Evolutionary conservation across 2,888 invertebrate species (phyloP).

Genomic region (Polydrusus pterygomalis): DNA sequence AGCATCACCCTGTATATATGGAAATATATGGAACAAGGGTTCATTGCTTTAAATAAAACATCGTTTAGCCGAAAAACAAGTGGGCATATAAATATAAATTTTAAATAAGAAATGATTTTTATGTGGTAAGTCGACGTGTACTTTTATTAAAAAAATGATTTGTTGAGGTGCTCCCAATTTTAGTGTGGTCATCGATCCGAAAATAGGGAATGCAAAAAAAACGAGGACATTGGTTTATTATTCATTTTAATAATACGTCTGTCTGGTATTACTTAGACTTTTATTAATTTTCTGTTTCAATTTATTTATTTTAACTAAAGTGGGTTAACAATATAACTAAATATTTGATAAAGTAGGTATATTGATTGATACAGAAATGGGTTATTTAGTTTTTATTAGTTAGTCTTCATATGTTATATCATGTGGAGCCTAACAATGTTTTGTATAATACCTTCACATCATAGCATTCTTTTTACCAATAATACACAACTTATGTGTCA

Average conservation of each 20-base stretch:
- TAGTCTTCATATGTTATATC: too few species aligned
- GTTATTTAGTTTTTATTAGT: too few species aligned
- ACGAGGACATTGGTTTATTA: slow-evolving; percentile 9
- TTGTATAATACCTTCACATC: too few species aligned
- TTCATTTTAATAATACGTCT: slow-evolving; percentile 14
- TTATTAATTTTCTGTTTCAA: too few species aligned
- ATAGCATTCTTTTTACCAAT: too few species aligned
- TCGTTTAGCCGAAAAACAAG: background rate
- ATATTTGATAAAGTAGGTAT: background rate
- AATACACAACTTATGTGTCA: too few species aligned
- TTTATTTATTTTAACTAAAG: too few species aligned
- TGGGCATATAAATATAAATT: background rate
- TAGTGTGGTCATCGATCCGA: slow-evolving; percentile 7
- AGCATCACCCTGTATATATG: too few species aligned
- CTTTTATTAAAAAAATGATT: background rate
- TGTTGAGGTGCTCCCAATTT: background rate
- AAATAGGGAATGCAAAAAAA: slow-evolving; percentile 9
- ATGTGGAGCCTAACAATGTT: too few species aligned
- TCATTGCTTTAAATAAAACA: too few species aligned
- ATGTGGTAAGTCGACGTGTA: slow-evolving; percentile 3
- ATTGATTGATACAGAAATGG: background rate
- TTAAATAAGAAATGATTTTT: background rate
- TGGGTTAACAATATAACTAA: background rate
- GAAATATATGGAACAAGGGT: too few species aligned
- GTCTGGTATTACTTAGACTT: background rate